A percentile compares a stretch with the other conserved stretches of the same genome.
phyloP scores from a whole-genome alignment of 2,888 invertebrate genomes.

The Nomada fabriciana region DNA sequence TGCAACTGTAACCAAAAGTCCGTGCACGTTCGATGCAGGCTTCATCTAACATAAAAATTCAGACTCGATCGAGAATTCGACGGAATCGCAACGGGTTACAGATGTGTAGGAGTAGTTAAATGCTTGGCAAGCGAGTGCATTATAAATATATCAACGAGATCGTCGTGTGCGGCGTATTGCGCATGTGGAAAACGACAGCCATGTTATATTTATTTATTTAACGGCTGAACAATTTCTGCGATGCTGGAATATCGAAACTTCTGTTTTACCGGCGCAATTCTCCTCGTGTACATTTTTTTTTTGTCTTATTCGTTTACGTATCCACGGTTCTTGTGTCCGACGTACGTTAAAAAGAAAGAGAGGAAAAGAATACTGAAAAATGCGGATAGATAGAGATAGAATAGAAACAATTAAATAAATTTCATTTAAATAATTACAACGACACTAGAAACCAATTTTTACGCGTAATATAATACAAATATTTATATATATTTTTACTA shows the following conservation, averaged over 20 bases:
- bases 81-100: slow-evolving; percentile 15
- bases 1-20: slow-evolving; percentile 10
- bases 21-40: slow-evolving; percentile 4
- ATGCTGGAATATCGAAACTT: slow-evolving; percentile 16
- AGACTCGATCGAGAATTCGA: background rate
- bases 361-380: slow-evolving; percentile 60
- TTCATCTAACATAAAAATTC: background rate
- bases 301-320: background rate
- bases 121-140: slow-evolving; percentile 73
- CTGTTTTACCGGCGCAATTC: background rate
- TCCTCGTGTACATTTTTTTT: too few relatives aligned
- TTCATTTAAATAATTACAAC: slow-evolving; percentile 71
- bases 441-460: slow-evolving; percentile 69
- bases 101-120: slow-evolving; percentile 49
- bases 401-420: slow-evolving; percentile 70
- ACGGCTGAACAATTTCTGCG: background rate
- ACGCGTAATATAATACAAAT: slow-evolving; percentile 61
- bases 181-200: background rate
- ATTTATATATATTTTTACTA: slow-evolving; percentile 55
- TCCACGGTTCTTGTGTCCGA: slow-evolving; percentile 8
- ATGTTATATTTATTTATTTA: background rate
- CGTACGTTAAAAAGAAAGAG: slow-evolving; percentile 7
- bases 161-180: slow-evolving; percentile 27
- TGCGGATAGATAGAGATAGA: slow-evolving; percentile 52
- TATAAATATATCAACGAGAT: slow-evolving; percentile 58